Evolutionary conservation across 2,888 invertebrate genomes (phyloP).

Genomic region (Lathronympha strigana): DNA sequence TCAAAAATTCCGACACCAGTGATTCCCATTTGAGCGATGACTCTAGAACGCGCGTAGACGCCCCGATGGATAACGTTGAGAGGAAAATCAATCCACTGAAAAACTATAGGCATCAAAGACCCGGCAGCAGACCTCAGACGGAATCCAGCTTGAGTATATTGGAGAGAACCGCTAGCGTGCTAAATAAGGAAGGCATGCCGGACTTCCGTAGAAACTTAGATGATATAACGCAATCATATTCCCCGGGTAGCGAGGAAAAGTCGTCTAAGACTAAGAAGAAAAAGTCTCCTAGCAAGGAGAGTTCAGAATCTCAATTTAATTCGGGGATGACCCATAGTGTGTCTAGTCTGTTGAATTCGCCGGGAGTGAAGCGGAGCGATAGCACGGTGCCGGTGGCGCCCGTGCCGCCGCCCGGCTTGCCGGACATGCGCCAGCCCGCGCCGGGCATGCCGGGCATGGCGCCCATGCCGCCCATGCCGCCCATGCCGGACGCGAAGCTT

Average conservation of each 20-base stretch:
- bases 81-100: slow-evolving; percentile 77
- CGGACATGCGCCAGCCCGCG: slow-evolving; percentile 46
- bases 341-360: slow-evolving; percentile 67
- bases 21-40: slow-evolving; percentile 47
- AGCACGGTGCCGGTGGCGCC: slow-evolving; percentile 53
- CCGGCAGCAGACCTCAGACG: slow-evolving; percentile 61
- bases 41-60: slow-evolving; percentile 44
- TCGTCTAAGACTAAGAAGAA: slow-evolving; percentile 73
- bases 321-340: slow-evolving; percentile 75
- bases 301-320: slow-evolving; percentile 60
- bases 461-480: too few relatives aligned
- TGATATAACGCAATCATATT: slow-evolving; percentile 80
- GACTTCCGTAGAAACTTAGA: slow-evolving; percentile 78
- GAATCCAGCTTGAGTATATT: slow-evolving; percentile 77
- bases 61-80: slow-evolving; percentile 56
- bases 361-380: slow-evolving; percentile 55
- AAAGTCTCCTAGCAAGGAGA: slow-evolving; percentile 70
- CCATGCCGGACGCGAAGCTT: slow-evolving; percentile 55
- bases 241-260: slow-evolving; percentile 72
- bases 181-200: slow-evolving; percentile 75
- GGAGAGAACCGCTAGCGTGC: slow-evolving; percentile 74
- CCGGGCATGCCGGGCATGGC: slow-evolving; percentile 56
- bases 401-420: slow-evolving; percentile 48
- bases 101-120: slow-evolving; percentile 79
- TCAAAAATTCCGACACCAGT: slow-evolving; percentile 54